Evolutionary conservation across 2,888 invertebrate genomes (phyloP), one percentile per base, ranked within the genome.

Genomic region (Rhagonycha fulva): DNA sequence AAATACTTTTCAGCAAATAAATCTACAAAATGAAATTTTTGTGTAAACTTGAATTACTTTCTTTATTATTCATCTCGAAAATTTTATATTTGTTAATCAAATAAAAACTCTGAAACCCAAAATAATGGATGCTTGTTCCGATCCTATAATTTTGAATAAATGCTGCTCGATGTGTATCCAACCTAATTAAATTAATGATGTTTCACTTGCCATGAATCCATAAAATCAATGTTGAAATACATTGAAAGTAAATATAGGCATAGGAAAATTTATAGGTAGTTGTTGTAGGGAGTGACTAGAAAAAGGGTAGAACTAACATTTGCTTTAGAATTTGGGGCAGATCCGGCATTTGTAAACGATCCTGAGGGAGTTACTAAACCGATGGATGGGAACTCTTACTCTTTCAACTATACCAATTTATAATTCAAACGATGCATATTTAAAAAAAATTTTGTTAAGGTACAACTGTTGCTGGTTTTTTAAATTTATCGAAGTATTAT

Each of bases 291-390:
- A 70, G 24, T 61, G 72, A 72, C 67, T 61, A 74, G 74, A 74
- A 74, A 74, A 74, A 74, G 68, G 68, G 28, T 61, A 69, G 47
- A 67, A 68, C 28, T 62, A 62, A 71, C 71, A 63, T 62, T 74
- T 74, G 62, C 62, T 62, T 74, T 61, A 26, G 69, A 68, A 74
- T 74, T 68, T 74, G 32, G 74, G 70, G 69, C 70, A 74, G 69
- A 74, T 74, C 74, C 74, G 66, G 74, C 74, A 74, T 74, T 74
- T 74, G 74, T 74, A 74, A 74, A 74, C 63, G 74, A 74, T 74
- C 74, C 74, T 70, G 74, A 61, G 74, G 74, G 74, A 74, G 74
- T 74, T 74, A 62, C 74, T 74, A 73, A 19, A 61, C 69, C 69
- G 74, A 74, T 74, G 70, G 74, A 74, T 70, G 74, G 74, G 74